Base-by-base conservation (phyloP, 2,797 vertebrate genomes). In the Crenichthys baileyi region DNA sequence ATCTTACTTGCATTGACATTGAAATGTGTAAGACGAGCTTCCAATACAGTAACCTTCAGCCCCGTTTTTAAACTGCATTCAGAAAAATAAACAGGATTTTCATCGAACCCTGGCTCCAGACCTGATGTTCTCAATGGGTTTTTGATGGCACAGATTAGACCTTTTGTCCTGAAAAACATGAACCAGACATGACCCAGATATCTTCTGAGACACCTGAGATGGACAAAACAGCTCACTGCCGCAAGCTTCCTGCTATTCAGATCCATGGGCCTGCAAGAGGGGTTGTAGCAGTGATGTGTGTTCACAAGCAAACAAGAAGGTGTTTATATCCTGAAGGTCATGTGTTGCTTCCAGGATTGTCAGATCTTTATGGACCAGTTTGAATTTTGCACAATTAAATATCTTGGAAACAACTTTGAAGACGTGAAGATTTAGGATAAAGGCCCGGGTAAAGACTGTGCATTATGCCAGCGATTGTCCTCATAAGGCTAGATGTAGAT, bases 171-270 rank as follows among this genome's bases (percentile, higher is more conserved):
- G n/a, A 56, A 68, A 85, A 77, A 87, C 72, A 73, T 80, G 78
- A 90, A 85, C 86, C 77, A 55, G 76, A 61, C 73, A 0, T 76
- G 84, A 92, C 87, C 88, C 72, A 6, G 41, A 4, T 85, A 83
- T 89, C 82, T 83, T 9, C 75, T 7, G 1, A 8, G 4, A 75
- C 83, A 87, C 78, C 85, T 79, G 81, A 46, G 73, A 29, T 1
- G 53, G 76, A 70, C 39, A 70, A 46, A 70, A 41, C 13, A 70
- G 41, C 67, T 70, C 67, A 16, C 12, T 5, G 67, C 41, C 22
- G 15, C 41, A n/a, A 29, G n/a, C 67, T 70, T 70, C 67, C 67
- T 70, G 67, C n/a, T 16, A 70, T 70, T 70, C 67, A 70, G 67
- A 26, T 26, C 65, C 22, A 5, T 24, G 39, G 4, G 12, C 56